phyloP scores from a whole-genome alignment of 2,888 invertebrate genomes.

The Elysia crispata region DNA sequence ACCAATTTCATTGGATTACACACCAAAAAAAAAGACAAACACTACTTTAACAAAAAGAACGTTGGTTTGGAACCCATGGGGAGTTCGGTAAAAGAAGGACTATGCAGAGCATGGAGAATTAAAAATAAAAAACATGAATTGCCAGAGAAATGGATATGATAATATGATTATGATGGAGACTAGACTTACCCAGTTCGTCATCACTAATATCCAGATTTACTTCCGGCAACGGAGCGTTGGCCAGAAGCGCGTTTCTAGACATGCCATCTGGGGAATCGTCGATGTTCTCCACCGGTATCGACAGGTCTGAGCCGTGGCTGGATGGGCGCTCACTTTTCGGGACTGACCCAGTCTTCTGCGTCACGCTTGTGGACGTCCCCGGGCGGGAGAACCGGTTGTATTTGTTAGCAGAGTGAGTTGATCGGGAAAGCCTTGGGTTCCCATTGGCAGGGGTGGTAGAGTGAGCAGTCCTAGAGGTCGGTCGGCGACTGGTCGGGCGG shows the following conservation, averaged over 20 bases:
- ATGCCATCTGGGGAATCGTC: not conserved
- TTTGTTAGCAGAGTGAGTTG: not conserved
- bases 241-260: not conserved
- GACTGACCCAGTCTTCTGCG: not conserved
- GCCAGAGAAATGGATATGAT: too few relatives aligned
- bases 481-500: conserved; percentile 6
- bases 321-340: not conserved
- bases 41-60: too few relatives aligned
- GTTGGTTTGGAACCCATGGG: too few relatives aligned
- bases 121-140: too few relatives aligned
- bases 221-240: not conserved
- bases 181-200: not conserved
- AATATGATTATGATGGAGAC: too few relatives aligned
- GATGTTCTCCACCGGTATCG: not conserved
- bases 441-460: not conserved
- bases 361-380: not conserved
- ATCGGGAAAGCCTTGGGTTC: too few relatives aligned
- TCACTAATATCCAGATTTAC: not conserved
- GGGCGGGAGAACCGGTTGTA: not conserved
- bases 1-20: too few relatives aligned
- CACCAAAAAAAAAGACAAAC: too few relatives aligned
- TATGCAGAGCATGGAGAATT: too few relatives aligned
- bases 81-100: too few relatives aligned
- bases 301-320: conserved; percentile 11
- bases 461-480: not conserved